phyloP scores from a whole-genome alignment of 2,797 vertebrate species.

The Clarias platycephalus region DNA sequence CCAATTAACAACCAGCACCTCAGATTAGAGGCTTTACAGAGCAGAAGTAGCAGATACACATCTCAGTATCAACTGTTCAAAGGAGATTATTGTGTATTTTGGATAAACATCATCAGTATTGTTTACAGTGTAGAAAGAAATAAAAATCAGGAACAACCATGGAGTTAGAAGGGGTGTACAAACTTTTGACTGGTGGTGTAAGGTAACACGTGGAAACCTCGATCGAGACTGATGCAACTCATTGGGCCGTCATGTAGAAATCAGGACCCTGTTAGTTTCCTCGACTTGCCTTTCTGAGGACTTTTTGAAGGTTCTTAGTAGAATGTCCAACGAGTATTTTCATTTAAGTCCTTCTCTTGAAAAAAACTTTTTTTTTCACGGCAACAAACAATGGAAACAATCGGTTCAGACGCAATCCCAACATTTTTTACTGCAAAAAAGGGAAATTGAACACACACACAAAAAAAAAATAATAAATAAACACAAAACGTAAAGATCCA shows the following conservation, averaged over 20 bases:
- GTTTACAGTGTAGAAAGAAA: no score
- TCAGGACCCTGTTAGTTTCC: not conserved
- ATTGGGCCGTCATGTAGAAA: not conserved
- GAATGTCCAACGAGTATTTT: not conserved
- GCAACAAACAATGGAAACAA: not conserved
- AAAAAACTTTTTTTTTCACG: not conserved
- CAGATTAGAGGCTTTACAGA: no score
- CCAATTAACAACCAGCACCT: no score
- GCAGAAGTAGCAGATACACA: no score
- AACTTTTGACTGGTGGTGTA: no score
- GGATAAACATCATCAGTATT: no score
- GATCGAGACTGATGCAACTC: not conserved
- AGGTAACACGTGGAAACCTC: not conserved
- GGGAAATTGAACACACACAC: not conserved
- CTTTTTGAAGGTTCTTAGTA: not conserved
- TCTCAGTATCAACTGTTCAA: no score
- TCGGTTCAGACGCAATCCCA: not conserved
- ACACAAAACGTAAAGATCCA: not conserved
- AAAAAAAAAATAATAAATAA: no score
- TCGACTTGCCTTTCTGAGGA: not conserved
- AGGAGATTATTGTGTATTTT: no score
- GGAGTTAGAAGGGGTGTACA: no score
- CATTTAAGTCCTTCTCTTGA: not conserved
- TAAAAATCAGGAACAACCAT: no score
- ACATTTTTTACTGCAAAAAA: not conserved